Conservation (phyloP, 2,888 invertebrate genomes). For the Hybos culiciformis region DNA sequence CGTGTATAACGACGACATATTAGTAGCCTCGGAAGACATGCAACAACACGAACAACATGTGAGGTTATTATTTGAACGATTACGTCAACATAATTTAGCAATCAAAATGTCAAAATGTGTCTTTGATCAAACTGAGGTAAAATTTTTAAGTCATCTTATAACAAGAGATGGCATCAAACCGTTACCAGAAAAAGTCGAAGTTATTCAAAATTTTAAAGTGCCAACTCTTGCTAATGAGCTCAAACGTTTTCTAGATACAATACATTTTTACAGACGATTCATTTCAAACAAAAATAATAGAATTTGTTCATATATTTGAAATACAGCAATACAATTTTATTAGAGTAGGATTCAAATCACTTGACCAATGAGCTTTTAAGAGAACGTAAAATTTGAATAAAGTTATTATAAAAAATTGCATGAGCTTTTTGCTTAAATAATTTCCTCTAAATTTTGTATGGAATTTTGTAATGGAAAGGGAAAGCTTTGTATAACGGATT, state of each 20-base stretch:
- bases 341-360: too few relatives aligned
- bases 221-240: not conserved
- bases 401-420: too few relatives aligned
- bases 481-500: too few relatives aligned
- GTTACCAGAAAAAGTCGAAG: not conserved
- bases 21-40: conserved; percentile 16
- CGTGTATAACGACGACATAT: conserved; percentile 21
- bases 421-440: too few relatives aligned
- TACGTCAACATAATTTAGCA: conserved; percentile 6
- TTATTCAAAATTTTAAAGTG: not conserved
- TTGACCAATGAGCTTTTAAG: too few relatives aligned
- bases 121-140: conserved; percentile 6
- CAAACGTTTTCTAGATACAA: not conserved
- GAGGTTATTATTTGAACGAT: conserved; percentile 13
- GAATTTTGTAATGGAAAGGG: too few relatives aligned
- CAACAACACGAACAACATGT: conserved; percentile 17
- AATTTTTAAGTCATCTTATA: conserved; percentile 6
- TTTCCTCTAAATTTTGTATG: too few relatives aligned
- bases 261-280: too few relatives aligned
- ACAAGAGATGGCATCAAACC: conserved; percentile 11
- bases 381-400: too few relatives aligned
- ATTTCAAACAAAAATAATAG: too few relatives aligned
- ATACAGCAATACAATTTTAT: too few relatives aligned
- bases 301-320: too few relatives aligned
- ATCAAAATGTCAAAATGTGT: conserved; percentile 11